These are phyloP conservation scores for Drosophila parvula DNA, from an alignment of 1,140 invertebrate species.

Conservation along the genomic window DNA sequence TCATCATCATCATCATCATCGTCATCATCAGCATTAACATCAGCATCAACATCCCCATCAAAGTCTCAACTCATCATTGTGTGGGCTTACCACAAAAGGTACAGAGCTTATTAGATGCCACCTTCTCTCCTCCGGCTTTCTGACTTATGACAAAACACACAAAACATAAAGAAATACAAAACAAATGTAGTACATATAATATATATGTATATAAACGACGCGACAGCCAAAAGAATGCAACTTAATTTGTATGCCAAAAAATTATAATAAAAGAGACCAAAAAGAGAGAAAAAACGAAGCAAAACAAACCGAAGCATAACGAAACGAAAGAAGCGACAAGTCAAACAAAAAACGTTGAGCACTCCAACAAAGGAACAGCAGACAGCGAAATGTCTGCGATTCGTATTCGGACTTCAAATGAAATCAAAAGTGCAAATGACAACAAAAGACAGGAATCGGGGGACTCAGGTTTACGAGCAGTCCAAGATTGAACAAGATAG, in stretches of 20 bases:
- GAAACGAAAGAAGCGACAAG: constrained; percentile 52
- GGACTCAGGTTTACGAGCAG: constrained; percentile 30
- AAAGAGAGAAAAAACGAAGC: constrained; percentile 11
- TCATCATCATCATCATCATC: constrained; percentile 54
- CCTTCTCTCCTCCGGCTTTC: constrained; percentile 6
- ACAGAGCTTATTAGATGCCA: constrained; percentile 49
- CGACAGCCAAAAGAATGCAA: constrained; percentile 58
- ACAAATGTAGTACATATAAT: constrained; percentile 20
- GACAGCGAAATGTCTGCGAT: constrained; percentile 59
- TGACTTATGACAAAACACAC: constrained; percentile 36
- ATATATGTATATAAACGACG: constrained; percentile 22
- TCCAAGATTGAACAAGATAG: not conserved
- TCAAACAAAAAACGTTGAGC: constrained; percentile 62
- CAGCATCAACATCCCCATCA: constrained; percentile 30
- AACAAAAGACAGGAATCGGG: constrained; percentile 69
- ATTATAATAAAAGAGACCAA: constrained; percentile 45
- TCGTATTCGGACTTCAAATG: constrained; percentile 68
- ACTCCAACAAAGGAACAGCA: constrained; percentile 57
- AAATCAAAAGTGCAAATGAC: constrained; percentile 82
- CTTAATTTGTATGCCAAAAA: constrained; percentile 70
- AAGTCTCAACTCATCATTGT: constrained; percentile 41
- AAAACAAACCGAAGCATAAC: constrained; percentile 39
- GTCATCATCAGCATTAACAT: constrained; percentile 36
- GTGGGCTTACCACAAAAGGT: constrained; percentile 50
- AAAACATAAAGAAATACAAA: constrained; percentile 11